Evolutionary conservation across 2,113 vertebrate genomes (phyloP), one percentile per base, ranked within the genome.

Genomic region (Tauraco erythrolophus): DNA sequence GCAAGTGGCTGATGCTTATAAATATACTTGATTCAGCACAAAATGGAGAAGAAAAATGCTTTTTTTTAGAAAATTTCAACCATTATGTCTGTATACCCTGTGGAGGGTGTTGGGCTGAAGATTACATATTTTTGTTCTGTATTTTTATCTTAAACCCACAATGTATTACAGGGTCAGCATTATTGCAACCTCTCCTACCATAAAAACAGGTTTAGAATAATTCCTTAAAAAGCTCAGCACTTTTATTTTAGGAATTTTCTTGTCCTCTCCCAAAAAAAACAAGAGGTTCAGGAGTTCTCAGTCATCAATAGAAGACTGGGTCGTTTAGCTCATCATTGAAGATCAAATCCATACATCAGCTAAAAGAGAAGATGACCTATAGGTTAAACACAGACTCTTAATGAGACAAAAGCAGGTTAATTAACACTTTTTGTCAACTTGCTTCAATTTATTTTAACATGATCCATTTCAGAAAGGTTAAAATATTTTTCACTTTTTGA

Each of bases 341-440:
- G 86, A 94, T 94, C 88, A 96, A 46, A 91, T 94, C 91, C 70
- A 89, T 80, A 37, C 50, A 61, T 76, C 62, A 61, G 30, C 85
- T 88, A 89, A 11, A 64, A 94, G 56, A 84, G 46, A 33, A 79
- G 72, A 13, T 5, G 90, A 94, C 96, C 96, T 94, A 1, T 13
- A 45, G 96, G 95, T 97, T 92, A 98, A 96, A 94, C 79, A 61
- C 33, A 85, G 84, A 62, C 77, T 54, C 64, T 69, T 94, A 97
- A 94, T 96, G 87, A 96, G 96, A 92, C 11, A 1, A 97, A 94
- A 96, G 86, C 60, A 70, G 94, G 91, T 96, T 98, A 97, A 98
- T 98, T 95, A 97, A 66, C 79, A 91, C 68, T 92, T 95, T 93
- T 93, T 94, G 85, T 96, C 95, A 92, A 77, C 92, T 95, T 53